Evolutionary conservation across 2,797 vertebrate species (phyloP).

Genomic region (Chrosomus eos): DNA sequence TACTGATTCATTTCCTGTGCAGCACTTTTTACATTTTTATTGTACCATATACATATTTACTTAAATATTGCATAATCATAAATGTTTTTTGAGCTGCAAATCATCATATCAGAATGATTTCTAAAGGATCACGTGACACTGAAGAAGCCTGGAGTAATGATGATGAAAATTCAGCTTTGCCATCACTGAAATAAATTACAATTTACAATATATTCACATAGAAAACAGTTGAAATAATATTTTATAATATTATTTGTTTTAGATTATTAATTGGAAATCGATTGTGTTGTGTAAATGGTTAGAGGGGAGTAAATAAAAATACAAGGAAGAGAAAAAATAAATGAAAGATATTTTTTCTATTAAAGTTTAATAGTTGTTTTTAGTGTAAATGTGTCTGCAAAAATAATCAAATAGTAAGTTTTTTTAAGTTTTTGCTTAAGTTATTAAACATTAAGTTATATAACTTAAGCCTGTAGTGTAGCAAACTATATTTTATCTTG

Average conservation of each 20-base stretch:
- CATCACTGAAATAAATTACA: neutral
- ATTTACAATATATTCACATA: fast-evolving
- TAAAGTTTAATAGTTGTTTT: too few relatives aligned
- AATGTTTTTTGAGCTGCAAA: neutral
- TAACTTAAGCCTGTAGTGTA: neutral
- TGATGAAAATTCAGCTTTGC: neutral
- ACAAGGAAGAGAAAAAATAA: too few relatives aligned
- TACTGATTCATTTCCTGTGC: neutral
- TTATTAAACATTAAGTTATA: too few relatives aligned
- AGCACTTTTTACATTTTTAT: neutral
- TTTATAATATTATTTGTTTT: neutral
- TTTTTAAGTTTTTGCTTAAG: too few relatives aligned
- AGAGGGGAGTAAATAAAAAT: too few relatives aligned
- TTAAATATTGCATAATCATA: neutral
- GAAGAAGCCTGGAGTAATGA: neutral
- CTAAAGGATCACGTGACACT: neutral
- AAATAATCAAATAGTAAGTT: neutral
- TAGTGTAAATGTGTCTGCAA: neutral
- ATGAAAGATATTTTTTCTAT: too few relatives aligned
- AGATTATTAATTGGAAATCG: too few relatives aligned
- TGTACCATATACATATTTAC: neutral
- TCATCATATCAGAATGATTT: neutral
- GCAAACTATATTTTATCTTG: neutral
- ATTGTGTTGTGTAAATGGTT: too few relatives aligned
- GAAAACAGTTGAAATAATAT: neutral